A percentile compares a stretch with the other conserved stretches of the same genome.
Evolutionary conservation across 2,888 invertebrate species (phyloP).

Genomic region (Syrphus vitripennis): DNA sequence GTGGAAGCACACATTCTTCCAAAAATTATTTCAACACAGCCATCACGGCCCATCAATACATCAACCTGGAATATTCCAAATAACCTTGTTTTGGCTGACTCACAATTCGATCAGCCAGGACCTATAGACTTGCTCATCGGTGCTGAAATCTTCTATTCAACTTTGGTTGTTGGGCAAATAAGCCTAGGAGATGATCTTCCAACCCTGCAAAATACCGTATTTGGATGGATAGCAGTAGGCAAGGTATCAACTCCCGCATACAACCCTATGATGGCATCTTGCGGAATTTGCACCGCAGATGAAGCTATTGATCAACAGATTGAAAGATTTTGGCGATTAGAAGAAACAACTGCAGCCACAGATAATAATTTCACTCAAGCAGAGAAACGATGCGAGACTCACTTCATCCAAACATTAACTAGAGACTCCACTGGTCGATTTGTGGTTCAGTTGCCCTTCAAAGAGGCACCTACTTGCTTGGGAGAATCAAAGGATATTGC

Average conservation of each 20-base stretch:
- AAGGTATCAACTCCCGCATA: neutral
- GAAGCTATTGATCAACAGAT: neutral
- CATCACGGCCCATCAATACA: neutral
- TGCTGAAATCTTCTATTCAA: neutral
- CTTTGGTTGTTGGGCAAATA: neutral
- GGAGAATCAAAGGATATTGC: neutral
- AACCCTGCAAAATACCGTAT: neutral
- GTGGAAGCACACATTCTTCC: neutral
- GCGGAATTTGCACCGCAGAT: neutral
- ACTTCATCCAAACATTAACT: neutral
- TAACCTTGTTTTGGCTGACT: neutral
- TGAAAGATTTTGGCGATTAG: neutral
- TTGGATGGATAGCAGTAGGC: neutral
- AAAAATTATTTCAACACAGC: neutral
- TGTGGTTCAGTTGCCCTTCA: neutral
- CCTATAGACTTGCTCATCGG: neutral
- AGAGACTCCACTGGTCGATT: neutral
- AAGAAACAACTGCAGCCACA: neutral
- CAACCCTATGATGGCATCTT: neutral
- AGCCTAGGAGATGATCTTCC: neutral
- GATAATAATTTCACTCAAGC: neutral
- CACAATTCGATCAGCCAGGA: neutral
- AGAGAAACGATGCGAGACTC: neutral
- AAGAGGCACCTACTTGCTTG: neutral
- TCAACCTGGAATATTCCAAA: neutral